Percentiles rank a stretch among this genome's conserved stretches.
phyloP scores from a whole-genome alignment of 2,113 vertebrate genomes.

The Lethenteron camtschaticum region DNA sequence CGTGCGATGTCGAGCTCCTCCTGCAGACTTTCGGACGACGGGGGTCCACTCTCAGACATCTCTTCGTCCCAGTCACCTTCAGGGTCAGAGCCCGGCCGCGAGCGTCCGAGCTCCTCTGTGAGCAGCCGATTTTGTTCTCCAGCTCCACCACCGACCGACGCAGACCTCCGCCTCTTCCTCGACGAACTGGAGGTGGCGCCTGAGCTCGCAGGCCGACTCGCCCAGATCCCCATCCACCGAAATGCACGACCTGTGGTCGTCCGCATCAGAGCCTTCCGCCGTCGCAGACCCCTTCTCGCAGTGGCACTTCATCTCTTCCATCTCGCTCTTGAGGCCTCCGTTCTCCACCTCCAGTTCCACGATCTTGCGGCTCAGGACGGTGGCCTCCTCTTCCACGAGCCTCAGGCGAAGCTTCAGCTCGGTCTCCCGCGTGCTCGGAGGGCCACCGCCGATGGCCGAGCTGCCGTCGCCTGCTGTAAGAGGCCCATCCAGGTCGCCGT shows the following conservation, averaged over 20 bases:
- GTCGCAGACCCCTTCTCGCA: slow-evolving; percentile 56
- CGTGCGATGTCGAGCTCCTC: slow-evolving; percentile 65
- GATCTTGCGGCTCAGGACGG: slow-evolving; percentile 81
- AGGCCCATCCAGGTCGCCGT: slow-evolving; percentile 56
- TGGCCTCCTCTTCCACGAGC: slow-evolving; percentile 88
- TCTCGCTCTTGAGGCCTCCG: slow-evolving; percentile 71
- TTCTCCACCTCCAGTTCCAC: slow-evolving; percentile 96
- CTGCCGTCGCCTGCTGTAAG: slow-evolving; percentile 38
- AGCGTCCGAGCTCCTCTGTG: slow-evolving; percentile 64
- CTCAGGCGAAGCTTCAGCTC: slow-evolving; percentile 78
- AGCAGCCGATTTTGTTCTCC: slow-evolving; percentile 78
- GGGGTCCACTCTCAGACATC: slow-evolving; percentile 46
- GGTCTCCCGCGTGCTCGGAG: slow-evolving; percentile 71
- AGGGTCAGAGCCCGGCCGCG: slow-evolving; percentile 50
- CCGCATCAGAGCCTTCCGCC: slow-evolving; percentile 50
- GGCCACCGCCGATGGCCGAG: slow-evolving; percentile 46
- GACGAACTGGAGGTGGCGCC: slow-evolving; percentile 76
- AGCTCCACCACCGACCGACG: slow-evolving; percentile 78
- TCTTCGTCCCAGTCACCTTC: slow-evolving; percentile 26
- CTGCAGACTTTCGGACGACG: slow-evolving; percentile 52
- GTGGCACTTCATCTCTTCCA: slow-evolving; percentile 72
- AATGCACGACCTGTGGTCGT: slow-evolving; percentile 56
- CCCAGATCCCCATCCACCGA: slow-evolving; percentile 56
- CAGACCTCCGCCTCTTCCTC: slow-evolving; percentile 85
- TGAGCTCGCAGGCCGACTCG: slow-evolving; percentile 58